Percentiles rank a stretch among this genome's conserved stretches.
Conservation (phyloP, 2,888 invertebrate genomes). For the Camptogramma bilineatum region DNA sequence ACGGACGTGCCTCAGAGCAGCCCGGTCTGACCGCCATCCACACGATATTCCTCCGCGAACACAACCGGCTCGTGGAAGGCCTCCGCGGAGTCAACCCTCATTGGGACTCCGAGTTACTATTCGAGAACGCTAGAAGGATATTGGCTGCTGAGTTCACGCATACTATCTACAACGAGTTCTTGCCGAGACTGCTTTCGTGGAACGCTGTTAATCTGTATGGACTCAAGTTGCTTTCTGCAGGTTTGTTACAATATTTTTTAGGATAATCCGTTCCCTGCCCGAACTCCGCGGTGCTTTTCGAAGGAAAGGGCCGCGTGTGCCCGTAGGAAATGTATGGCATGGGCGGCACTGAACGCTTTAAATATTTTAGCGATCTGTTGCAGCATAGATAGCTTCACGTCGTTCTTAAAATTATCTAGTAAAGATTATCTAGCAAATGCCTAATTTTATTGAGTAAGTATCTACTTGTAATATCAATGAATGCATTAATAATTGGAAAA, state of each 20-base stretch:
- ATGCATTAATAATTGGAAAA: no score
- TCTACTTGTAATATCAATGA: no score
- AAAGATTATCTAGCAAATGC: no score
- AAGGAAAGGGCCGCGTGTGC: no score
- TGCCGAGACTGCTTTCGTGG: constrained; percentile 96
- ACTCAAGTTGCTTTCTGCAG: constrained; percentile 91
- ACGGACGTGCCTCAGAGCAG: constrained; percentile 96
- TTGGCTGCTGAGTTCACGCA: constrained; percentile 92
- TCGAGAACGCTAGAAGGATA: constrained; percentile 92
- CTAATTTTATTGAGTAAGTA: no score
- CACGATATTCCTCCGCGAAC: constrained; percentile 94
- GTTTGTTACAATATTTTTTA: constrained; percentile 50
- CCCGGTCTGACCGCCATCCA: constrained; percentile 95
- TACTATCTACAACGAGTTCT: constrained; percentile 94
- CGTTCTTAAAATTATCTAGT: no score
- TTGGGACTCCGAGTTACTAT: constrained; percentile 95
- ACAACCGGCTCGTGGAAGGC: constrained; percentile 93
- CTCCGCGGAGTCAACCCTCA: constrained; percentile 93
- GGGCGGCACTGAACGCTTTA: no score
- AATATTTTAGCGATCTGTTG: no score
- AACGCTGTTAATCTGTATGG: constrained; percentile 95
- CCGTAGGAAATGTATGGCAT: no score
- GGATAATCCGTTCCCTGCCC: no score
- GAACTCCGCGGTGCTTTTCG: no score
- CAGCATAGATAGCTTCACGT: no score